Conservation (phyloP, 1,140 invertebrate species). For the Dendrolimus punctatus region DNA sequence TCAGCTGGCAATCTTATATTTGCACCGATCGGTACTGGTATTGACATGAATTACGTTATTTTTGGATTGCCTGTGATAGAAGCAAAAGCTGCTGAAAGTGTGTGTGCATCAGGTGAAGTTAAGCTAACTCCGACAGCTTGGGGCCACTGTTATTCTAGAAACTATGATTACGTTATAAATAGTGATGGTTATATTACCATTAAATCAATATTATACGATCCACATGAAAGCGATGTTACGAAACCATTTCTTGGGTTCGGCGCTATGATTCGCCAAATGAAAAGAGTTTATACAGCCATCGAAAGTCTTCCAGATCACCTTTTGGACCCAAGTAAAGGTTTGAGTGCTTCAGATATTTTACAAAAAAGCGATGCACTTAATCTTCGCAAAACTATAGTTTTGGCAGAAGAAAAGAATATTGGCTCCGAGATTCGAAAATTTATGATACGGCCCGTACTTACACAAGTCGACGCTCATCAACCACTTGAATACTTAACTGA, state of each 20-base stretch:
- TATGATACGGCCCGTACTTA: constrained; percentile 72
- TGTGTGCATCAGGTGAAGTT: constrained; percentile 69
- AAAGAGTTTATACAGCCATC: constrained; percentile 37
- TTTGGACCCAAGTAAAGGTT: constrained; percentile 25
- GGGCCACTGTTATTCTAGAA: constrained; percentile 66
- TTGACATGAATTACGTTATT: constrained; percentile 73
- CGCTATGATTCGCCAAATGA: constrained; percentile 42
- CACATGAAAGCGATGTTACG: constrained; percentile 47
- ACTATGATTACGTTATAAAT: constrained; percentile 49
- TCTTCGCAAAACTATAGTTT: constrained; percentile 59
- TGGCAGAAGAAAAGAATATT: constrained; percentile 58
- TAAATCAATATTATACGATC: constrained; percentile 57
- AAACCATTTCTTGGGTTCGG: constrained; percentile 55
- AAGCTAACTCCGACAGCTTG: constrained; percentile 68
- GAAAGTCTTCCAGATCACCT: constrained; percentile 41
- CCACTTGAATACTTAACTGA: constrained; percentile 80
- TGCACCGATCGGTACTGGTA: constrained; percentile 50
- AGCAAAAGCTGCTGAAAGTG: constrained; percentile 69
- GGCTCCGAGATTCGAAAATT: constrained; percentile 70
- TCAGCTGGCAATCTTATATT: constrained; percentile 59
- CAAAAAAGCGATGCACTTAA: constrained; percentile 57
- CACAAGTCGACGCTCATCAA: constrained; percentile 76
- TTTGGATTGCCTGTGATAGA: constrained; percentile 76
- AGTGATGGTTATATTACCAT: constrained; percentile 50
- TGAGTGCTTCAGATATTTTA: constrained; percentile 21